phyloP scores from a whole-genome alignment of 64 coral and sea anemone species.

The Actinia tenebrosa region DNA sequence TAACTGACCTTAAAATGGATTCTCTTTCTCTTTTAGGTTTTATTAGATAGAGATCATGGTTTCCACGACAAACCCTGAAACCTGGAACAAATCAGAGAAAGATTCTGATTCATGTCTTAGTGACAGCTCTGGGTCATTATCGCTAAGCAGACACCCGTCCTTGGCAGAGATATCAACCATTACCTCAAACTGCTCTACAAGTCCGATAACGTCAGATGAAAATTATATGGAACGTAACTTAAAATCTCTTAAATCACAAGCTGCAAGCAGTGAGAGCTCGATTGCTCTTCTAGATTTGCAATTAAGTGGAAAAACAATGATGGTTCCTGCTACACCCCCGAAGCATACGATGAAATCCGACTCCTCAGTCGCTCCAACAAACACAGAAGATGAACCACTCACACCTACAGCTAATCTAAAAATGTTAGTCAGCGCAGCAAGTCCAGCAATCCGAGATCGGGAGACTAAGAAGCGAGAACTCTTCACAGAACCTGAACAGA shows the following conservation, averaged over 20 bases:
- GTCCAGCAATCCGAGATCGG: constrained; percentile 87
- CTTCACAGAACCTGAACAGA: constrained; percentile 35
- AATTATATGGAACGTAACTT: constrained; percentile 20
- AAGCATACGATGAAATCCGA: constrained; percentile 18
- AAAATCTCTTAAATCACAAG: constrained; percentile 8
- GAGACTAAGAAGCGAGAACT: constrained; percentile 92
- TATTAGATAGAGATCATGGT: background rate
- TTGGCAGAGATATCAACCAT: constrained; percentile 83
- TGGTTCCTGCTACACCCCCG: constrained; percentile 66
- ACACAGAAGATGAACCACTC: constrained; percentile 66
- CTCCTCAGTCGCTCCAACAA: constrained; percentile 33
- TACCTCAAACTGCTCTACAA: constrained; percentile 54
- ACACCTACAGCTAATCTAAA: constrained; percentile 96
- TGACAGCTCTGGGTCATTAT: background rate
- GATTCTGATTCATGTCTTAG: background rate
- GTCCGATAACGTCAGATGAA: constrained; percentile 7
- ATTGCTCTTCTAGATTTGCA: background rate
- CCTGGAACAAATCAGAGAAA: background rate
- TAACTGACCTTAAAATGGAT: background rate
- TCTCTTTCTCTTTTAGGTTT: background rate
- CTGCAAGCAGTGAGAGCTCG: background rate
- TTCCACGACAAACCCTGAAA: background rate
- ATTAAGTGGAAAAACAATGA: background rate
- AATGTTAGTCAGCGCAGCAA: constrained; percentile 94
- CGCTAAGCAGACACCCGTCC: constrained; percentile 54